Conservation (phyloP, 1,140 invertebrate species). For the Eubasilissa regina region DNA sequence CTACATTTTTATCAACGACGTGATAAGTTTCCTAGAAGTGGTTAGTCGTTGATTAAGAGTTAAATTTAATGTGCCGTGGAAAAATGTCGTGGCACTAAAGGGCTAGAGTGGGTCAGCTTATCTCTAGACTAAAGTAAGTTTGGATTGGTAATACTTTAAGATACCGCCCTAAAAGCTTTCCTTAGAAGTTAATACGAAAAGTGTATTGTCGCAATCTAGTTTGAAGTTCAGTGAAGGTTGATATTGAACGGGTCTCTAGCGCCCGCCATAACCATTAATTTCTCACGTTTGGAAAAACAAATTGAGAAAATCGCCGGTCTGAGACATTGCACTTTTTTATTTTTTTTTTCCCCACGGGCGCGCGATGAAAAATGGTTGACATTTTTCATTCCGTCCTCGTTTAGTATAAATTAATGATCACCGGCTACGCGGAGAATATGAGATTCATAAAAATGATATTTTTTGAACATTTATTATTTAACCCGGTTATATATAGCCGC, state of each 20-base stretch:
- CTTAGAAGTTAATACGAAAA: conserved; percentile 5
- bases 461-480: conserved; percentile 24
- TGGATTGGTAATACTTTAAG: conserved; percentile 1
- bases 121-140: conserved; percentile 8
- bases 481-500: background rate
- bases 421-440: conserved; percentile 1
- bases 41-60: too few species aligned
- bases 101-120: background rate
- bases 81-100: too few species aligned
- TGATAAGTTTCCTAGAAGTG: too few species aligned
- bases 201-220: conserved; percentile 10
- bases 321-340: conserved; percentile 35
- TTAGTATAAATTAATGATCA: conserved; percentile 24
- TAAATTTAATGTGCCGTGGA: too few species aligned
- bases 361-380: conserved; percentile 26
- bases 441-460: conserved; percentile 2
- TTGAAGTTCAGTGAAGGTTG: conserved; percentile 2
- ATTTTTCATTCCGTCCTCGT: conserved; percentile 31
- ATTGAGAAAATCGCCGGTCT: conserved; percentile 14
- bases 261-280: conserved; percentile 20
- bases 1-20: too few species aligned
- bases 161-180: conserved; percentile 31
- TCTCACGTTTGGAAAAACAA: conserved; percentile 28
- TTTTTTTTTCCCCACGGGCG: conserved; percentile 8
- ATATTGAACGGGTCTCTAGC: background rate